Base-by-base conservation (phyloP, 2,113 vertebrate genomes). In the Tiliqua scincoides region DNA sequence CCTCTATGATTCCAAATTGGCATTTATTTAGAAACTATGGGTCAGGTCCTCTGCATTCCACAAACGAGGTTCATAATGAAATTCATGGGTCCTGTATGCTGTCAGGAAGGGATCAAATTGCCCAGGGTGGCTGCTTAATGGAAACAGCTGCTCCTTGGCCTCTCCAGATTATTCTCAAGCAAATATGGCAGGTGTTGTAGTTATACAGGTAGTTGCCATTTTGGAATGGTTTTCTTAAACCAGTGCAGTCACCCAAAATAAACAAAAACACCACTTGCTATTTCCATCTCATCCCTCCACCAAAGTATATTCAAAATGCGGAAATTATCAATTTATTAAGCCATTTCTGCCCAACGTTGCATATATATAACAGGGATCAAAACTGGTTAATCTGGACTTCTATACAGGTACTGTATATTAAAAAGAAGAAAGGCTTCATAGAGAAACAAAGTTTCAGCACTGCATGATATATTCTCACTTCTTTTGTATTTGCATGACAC, bases 21-120 rank as follows among this genome's bases (percentile, higher is more conserved):
- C 35, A 67, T 0, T 61, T 79, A 79, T 73, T 88, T 89, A 80
- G 62, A 81, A 79, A 83, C 92, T 90, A 74, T 30, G 32, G 81
- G 78, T 5, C 2, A 37, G 32, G 61, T 71, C 63, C 10, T 35
- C 61, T 0, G 1, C 23, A 63, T 43, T 79, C 1, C 1, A 79
- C 7, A 71, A 85, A 57, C 4, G 78, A 37, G 32, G 37, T 52
- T 68, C 54, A 43, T 61, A 77, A 18, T 84, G 75, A 25, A 79
- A 43, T 73, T 3, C 48, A 43, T 57, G 30, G 40, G 48, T 4
- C 62, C 30, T 65, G 18, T 20, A 14, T 15, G n/a, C 43, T 77
- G 18, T 43, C 30, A n/a, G 57, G 68, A 1, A 1, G 63, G 40
- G 57, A 72, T 2, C 68, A 73, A 35, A 62, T 73, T 86, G 57